These are phyloP conservation scores for Zingel zingel DNA, from an alignment of 2,113 vertebrate species.

Conservation along the genomic window DNA sequence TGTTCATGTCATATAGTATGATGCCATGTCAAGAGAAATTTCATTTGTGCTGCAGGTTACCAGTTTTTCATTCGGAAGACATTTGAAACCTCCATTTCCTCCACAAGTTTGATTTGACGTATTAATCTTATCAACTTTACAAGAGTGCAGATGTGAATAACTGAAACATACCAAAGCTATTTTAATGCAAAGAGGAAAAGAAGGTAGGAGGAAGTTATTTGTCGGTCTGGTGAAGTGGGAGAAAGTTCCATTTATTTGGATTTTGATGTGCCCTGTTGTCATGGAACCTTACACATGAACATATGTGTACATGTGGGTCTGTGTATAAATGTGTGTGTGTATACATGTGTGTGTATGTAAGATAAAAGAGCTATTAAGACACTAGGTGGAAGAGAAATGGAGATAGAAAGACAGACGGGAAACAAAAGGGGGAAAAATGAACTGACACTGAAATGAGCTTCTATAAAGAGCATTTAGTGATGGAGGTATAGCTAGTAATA, in stretches of 20 bases:
- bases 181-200: constrained; percentile 66
- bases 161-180: constrained; percentile 71
- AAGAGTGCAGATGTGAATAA: constrained; percentile 67
- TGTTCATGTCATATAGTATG: constrained; percentile 5
- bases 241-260: constrained; percentile 85
- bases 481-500: constrained; percentile 49
- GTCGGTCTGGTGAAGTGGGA: constrained; percentile 81
- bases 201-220: constrained; percentile 78
- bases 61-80: constrained; percentile 38
- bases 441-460: constrained; percentile 70
- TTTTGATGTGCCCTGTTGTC: constrained; percentile 85
- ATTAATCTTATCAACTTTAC: constrained; percentile 67
- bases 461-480: constrained; percentile 55
- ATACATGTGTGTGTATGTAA: not conserved
- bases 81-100: constrained; percentile 30
- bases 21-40: constrained; percentile 21
- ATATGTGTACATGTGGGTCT: constrained; percentile 14
- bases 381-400: constrained; percentile 12
- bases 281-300: constrained; percentile 80
- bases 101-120: constrained; percentile 47
- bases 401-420: constrained; percentile 16
- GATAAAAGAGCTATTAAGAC: constrained; percentile 34
- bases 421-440: constrained; percentile 41
- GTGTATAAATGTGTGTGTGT: constrained; percentile 13
- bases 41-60: constrained; percentile 28